These are phyloP conservation scores for Callaeas wilsoni DNA, from an alignment of 2,113 vertebrate genomes.

Conservation along the genomic window DNA sequence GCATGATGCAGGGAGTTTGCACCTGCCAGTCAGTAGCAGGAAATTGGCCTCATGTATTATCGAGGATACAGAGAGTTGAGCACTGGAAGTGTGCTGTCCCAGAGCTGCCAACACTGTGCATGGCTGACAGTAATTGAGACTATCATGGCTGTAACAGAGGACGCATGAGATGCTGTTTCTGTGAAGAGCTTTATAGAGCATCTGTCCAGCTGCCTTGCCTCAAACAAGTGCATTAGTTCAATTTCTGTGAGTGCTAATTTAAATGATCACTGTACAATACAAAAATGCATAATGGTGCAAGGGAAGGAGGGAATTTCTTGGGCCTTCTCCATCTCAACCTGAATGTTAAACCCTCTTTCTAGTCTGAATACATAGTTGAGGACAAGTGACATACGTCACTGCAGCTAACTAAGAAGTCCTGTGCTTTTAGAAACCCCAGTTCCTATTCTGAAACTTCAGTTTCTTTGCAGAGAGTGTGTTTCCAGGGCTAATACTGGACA, in stretches of 20 bases:
- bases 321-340: not conserved
- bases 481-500: not conserved
- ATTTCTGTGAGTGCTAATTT: not conserved
- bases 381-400: not conserved
- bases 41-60: not conserved
- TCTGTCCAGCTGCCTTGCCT: not conserved
- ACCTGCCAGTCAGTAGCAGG: no score
- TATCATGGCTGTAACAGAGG: not conserved
- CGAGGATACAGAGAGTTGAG: not conserved
- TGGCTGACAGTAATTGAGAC: not conserved
- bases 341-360: not conserved
- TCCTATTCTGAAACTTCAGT: not conserved
- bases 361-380: not conserved
- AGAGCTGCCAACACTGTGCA: not conserved
- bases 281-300: not conserved
- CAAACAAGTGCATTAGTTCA: not conserved
- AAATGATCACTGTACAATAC: not conserved
- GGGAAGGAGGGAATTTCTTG: not conserved
- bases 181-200: not conserved
- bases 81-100: not conserved
- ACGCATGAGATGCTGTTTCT: not conserved
- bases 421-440: not conserved
- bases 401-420: not conserved
- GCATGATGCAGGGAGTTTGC: not conserved
- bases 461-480: not conserved